phyloP scores from a whole-genome alignment of 2,888 invertebrate species.

The Pinctada fucata region DNA sequence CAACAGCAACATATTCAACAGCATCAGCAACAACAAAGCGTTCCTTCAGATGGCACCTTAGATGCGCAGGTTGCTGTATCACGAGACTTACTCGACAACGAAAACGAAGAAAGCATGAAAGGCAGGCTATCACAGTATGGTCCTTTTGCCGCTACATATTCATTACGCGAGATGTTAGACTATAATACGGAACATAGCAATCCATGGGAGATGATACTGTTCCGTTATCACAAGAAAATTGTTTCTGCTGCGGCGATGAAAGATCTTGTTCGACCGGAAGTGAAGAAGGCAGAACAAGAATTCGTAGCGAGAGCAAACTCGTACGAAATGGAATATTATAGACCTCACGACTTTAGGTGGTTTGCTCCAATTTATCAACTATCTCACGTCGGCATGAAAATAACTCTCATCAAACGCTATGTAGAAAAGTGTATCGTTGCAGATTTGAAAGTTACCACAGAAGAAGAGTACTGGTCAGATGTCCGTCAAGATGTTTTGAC shows the following conservation, averaged over 20 bases:
- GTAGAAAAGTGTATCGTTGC: constrained; percentile 20
- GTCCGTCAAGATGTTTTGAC: constrained; percentile 33
- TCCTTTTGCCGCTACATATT: constrained; percentile 9
- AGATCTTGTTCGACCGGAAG: constrained; percentile 20
- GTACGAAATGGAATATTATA: constrained; percentile 7
- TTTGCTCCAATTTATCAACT: constrained; percentile 3
- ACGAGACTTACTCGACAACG: neutral
- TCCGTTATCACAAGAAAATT: constrained; percentile 12
- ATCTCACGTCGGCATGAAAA: constrained; percentile 9
- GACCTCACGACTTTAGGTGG: neutral
- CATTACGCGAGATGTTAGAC: constrained; percentile 2
- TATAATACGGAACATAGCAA: constrained; percentile 1
- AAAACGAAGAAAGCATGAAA: constrained; percentile 6
- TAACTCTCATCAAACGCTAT: constrained; percentile 11
- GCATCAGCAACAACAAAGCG: neutral
- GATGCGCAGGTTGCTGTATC: neutral
- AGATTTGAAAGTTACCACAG: neutral
- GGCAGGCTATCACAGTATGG: constrained; percentile 10
- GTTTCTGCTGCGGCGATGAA: constrained; percentile 20
- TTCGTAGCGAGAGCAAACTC: neutral
- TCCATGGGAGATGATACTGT: neutral
- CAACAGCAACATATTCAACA: neutral
- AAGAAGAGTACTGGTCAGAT: constrained; percentile 39
- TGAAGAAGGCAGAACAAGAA: constrained; percentile 3
- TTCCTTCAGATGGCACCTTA: neutral